phyloP scores from a whole-genome alignment of 2,113 vertebrate species.

The Trichomycterus rosablanca region DNA sequence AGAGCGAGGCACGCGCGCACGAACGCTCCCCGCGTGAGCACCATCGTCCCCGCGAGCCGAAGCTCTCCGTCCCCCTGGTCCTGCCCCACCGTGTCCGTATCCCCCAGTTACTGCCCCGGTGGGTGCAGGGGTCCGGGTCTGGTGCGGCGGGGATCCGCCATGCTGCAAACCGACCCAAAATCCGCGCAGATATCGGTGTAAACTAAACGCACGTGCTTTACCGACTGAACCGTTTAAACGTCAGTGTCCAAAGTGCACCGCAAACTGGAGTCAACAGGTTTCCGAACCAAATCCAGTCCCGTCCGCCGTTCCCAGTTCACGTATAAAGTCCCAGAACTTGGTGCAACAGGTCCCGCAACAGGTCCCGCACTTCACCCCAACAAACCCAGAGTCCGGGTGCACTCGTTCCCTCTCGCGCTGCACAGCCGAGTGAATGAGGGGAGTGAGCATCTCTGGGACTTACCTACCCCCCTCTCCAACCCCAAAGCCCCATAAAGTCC shows the following conservation, averaged over 20 bases:
- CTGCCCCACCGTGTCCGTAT: background rate
- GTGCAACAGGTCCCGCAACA: constrained; percentile 2
- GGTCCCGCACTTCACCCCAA: background rate
- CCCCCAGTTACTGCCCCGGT: constrained; percentile 1
- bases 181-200: background rate
- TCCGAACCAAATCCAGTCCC: too few relatives aligned
- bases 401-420: background rate
- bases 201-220: background rate
- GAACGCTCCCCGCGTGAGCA: constrained; percentile 61
- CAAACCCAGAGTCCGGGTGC: background rate
- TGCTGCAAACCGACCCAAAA: background rate
- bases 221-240: background rate
- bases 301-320: too few relatives aligned
- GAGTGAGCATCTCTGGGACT: constrained; percentile 48
- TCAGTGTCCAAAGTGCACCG: background rate
- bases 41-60: constrained; percentile 54
- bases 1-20: constrained; percentile 65
- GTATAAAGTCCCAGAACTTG: too few relatives aligned
- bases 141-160: background rate
- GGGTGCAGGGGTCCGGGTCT: background rate
- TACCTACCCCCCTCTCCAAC: constrained; percentile 49
- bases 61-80: constrained; percentile 28
- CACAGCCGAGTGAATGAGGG: constrained; percentile 20
- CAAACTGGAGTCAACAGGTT: background rate
- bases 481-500: background rate